Evolutionary conservation across 2,797 vertebrate genomes (phyloP), one percentile per base, ranked within the genome.

Genomic region (Paratrypauchen microcephalus): DNA sequence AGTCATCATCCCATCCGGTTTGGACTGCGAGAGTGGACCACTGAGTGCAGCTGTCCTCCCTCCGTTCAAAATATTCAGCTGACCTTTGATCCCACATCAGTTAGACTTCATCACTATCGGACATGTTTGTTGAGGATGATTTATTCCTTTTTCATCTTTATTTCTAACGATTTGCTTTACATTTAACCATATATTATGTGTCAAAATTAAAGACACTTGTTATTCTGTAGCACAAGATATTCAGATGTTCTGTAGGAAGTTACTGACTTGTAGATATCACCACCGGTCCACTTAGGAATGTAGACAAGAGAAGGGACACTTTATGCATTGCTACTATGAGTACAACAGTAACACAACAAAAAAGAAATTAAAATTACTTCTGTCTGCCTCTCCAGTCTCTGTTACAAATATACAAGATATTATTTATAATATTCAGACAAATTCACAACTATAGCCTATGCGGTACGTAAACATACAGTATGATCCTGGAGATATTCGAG

Each of bases 21-120:
- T 66, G 68, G 7, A 73, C 74, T 77, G 75, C n/a, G n/a, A n/a
- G n/a, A n/a, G n/a, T n/a, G n/a, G n/a, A n/a, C n/a, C n/a, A n/a
- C 76, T 82, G 65, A 78, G 66, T 72, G 79, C 88, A 89, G 85
- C 88, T 89, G 88, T 78, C 74, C 41, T 62, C 60, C 56, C 41
- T 62, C 62, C 50, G 72, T 86, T 79, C 69, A 4, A 74, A 86
- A 86, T 79, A 82, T 88, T 81, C 76, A 58, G 4, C 30, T 86
- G 77, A 88, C 21, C 89, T 84, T 66, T 81, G 83, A 87, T 81
- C 84, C 7, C 70, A 50, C 8, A 73, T 73, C 70, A 78, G 72
- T 67, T 64, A 2, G 58, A 36, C 68, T 76, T 75, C 65, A 65
- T 81, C 80, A 76, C 72, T 72, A 69, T 64, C 56, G 26, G 72